Percentiles rank a stretch among this genome's conserved stretches.
Conservation (phyloP, 2,113 vertebrate genomes). For the Eubucco bourcierii region DNA sequence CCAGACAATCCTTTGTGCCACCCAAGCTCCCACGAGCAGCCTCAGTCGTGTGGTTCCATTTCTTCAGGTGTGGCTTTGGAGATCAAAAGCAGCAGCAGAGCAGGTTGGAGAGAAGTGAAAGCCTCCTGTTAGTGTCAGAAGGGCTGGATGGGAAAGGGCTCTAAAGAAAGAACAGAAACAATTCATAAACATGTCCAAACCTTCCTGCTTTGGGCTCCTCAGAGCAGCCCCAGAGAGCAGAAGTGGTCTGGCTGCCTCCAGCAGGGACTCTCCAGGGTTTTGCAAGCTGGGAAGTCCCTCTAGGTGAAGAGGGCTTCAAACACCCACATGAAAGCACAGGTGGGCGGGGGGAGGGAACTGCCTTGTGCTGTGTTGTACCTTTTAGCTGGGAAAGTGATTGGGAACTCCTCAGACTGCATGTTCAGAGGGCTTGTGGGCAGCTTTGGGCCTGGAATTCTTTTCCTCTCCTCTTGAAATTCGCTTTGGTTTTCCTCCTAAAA, state of each 20-base stretch:
- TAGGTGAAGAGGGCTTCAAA: not conserved
- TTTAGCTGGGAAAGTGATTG: not conserved
- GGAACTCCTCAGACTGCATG: not conserved
- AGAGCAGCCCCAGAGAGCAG: not conserved
- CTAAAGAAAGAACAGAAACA: not conserved
- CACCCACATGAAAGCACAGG: not conserved
- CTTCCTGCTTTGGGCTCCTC: not conserved
- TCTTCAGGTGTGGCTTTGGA: not conserved
- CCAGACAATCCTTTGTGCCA: not conserved
- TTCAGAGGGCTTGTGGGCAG: not conserved
- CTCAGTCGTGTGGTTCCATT: not conserved
- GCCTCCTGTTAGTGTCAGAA: not conserved
- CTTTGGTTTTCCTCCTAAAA: not conserved
- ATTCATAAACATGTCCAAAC: not conserved
- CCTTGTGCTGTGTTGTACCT: not conserved
- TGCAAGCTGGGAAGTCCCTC: not conserved
- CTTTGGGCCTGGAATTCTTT: not conserved
- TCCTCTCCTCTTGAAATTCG: not conserved
- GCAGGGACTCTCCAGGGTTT: not conserved
- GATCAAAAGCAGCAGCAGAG: not conserved
- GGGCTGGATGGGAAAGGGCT: not conserved
- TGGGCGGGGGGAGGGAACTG: fast-evolving
- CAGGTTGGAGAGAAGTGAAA: not conserved
- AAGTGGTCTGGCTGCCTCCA: not conserved
- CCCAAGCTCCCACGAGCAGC: not conserved